Base-by-base conservation (phyloP, 92 coral and sea anemone species). In the Phenganax subtilis region DNA sequence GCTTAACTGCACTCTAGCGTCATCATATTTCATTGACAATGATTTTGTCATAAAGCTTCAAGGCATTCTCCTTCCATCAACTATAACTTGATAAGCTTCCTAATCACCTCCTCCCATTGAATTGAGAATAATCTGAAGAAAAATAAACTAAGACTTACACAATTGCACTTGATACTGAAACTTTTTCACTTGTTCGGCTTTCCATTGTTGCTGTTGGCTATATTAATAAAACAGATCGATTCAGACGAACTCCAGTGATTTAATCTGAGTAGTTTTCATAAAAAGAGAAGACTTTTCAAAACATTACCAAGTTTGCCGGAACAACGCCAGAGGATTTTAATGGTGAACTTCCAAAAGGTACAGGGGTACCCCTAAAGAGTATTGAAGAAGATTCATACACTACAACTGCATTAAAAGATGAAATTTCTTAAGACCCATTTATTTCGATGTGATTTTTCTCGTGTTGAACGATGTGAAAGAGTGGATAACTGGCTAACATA, bases 271-370 rank as follows among this genome's bases (percentile, higher is more conserved):
- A 75, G n/a, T 25, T 11, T 10, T n/a, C 16, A n/a, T 52, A 75
- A 8, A 17, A 57, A 11, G 10, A 8, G n/a, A 55, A 16, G 44
- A 47, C 17, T 20, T 55, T 7, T 11, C 5, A 17, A 12, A 44
- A 61, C 4, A n/a, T 79, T 79, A 79, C 83, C 74, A 64, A 15
- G 30, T 67, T 80, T 51, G 97, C 85, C 16, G 89, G 89, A 31
- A 90, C 71, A 0, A 88, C 71, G 58, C 89, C 83, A 0, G 90
- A 75, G 2, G 86, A 85, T 70, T 89, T 64, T 14, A 85, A 69
- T 56, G 80, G 87, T 28, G 87, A 88, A 66, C 93, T 90, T 55
- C 98, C 98, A 85, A 91, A 93, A 0, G 98, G 98, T 57, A 87
- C 81, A 1, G 98, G 98, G 4, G 97, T 82, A 55, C 92, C 98